These are phyloP conservation scores for Anarrhichthys ocellatus DNA, from an alignment of 2,113 vertebrate genomes.

Conservation along the genomic window DNA sequence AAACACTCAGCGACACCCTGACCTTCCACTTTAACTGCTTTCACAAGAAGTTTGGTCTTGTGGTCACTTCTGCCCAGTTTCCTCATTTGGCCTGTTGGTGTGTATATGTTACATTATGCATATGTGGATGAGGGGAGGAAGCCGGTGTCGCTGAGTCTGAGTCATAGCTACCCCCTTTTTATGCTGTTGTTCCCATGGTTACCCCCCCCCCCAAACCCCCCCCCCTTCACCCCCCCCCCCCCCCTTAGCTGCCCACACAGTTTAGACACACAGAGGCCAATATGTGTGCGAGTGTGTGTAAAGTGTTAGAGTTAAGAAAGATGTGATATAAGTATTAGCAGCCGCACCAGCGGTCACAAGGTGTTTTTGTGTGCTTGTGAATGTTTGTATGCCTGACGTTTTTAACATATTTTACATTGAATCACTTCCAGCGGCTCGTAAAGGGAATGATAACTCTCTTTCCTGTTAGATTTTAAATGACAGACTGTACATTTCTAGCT, in stretches of 20 bases:
- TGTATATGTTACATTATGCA: neutral
- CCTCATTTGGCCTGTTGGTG: neutral
- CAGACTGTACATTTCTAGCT: too few species aligned
- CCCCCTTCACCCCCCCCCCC: neutral
- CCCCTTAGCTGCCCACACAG: constrained; percentile 31
- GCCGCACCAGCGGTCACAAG: constrained; percentile 29
- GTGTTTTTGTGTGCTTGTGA: constrained; percentile 5
- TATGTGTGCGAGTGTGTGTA: constrained; percentile 1
- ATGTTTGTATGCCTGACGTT: constrained; percentile 3
- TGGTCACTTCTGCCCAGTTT: neutral
- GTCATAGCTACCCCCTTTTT: constrained; percentile 61
- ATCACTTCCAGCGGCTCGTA: neutral
- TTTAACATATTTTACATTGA: neutral
- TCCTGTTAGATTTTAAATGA: neutral
- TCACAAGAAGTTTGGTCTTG: neutral
- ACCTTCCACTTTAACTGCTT: constrained; percentile 2
- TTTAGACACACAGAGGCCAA: constrained; percentile 29
- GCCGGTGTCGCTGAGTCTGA: constrained; percentile 44
- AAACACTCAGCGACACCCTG: neutral
- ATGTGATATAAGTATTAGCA: constrained; percentile 23
- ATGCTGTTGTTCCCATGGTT: constrained; percentile 72
- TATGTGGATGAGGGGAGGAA: constrained; percentile 23
- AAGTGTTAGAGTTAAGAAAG: constrained; percentile 13
- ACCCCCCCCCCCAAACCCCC: constrained; percentile 47
- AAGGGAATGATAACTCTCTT: neutral